A percentile compares a stretch with the other conserved stretches of the same genome.
Evolutionary conservation across 2,797 vertebrate genomes (phyloP).

Genomic region (Sebastes diaconus): DNA sequence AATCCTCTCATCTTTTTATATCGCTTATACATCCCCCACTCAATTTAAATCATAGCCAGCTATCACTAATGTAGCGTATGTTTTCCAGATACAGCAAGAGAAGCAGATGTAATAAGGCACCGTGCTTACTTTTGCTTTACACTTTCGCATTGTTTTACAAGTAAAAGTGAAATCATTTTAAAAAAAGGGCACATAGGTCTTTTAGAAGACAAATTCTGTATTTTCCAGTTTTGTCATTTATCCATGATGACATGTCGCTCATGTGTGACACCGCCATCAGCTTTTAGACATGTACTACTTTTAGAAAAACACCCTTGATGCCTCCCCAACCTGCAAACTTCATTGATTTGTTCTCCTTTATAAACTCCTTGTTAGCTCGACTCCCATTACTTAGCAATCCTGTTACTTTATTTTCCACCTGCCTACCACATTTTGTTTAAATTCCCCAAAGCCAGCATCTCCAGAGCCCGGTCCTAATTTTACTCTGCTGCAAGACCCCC

Average conservation of each 20-base stretch:
- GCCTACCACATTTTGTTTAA: slow-evolving; percentile 8
- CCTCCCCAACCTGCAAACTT: neutral
- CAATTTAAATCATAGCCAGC: neutral
- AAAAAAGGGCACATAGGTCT: neutral
- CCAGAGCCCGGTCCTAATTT: slow-evolving; percentile 22
- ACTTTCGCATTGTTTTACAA: neutral
- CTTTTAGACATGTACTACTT: neutral
- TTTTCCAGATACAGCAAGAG: neutral
- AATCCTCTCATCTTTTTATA: neutral
- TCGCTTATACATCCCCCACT: neutral
- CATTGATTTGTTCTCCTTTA: slow-evolving; percentile 8
- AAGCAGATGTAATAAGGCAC: neutral
- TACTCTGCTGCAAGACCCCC: neutral
- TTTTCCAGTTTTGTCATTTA: neutral
- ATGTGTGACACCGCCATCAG: neutral
- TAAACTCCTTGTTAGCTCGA: neutral
- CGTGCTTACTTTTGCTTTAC: neutral
- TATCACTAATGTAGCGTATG: neutral
- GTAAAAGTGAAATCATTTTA: neutral
- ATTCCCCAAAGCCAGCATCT: slow-evolving; percentile 10
- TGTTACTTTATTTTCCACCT: slow-evolving; percentile 1
- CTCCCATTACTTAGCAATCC: neutral
- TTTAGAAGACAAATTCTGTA: neutral
- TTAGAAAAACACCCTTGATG: neutral
- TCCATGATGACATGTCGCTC: neutral